These are phyloP conservation scores for Tetanocera ferruginea DNA, from an alignment of 2,888 invertebrate genomes.

Conservation along the genomic window DNA sequence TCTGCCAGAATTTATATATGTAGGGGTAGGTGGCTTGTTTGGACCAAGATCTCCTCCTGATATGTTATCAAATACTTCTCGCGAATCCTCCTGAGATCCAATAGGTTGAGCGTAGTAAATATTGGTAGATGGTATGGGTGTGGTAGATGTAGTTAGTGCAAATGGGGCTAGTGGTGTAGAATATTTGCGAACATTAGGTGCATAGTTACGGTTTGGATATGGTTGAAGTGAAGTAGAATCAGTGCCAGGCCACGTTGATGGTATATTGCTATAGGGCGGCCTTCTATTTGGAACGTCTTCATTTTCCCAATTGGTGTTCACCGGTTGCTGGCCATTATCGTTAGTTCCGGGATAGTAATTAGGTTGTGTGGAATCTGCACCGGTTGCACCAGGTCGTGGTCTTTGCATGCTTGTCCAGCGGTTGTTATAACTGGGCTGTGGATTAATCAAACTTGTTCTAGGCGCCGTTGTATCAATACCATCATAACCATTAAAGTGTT, in stretches of 20 bases:
- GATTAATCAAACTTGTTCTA: not conserved
- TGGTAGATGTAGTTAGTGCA: slow-evolving; percentile 37
- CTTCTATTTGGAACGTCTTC: not conserved
- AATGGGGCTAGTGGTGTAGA: slow-evolving; percentile 61
- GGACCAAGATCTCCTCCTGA: slow-evolving; percentile 44
- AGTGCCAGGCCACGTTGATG: slow-evolving; percentile 52
- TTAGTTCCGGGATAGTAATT: not conserved
- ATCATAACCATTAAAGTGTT: not conserved
- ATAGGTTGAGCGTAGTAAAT: slow-evolving; percentile 63
- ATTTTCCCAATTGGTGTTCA: slow-evolving; percentile 11
- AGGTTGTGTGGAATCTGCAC: slow-evolving; percentile 16
- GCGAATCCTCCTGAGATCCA: slow-evolving; percentile 55
- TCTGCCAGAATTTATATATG: not conserved
- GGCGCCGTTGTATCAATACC: not conserved
- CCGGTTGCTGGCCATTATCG: not conserved
- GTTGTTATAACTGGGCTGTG: slow-evolving; percentile 42
- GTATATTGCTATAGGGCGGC: slow-evolving; percentile 5
- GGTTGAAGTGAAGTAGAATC: slow-evolving; percentile 58
- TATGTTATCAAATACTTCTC: slow-evolving; percentile 50
- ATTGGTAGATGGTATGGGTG: slow-evolving; percentile 40
- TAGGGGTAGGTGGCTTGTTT: not conserved
- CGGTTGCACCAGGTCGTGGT: slow-evolving; percentile 57
- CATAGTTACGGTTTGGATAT: slow-evolving; percentile 65
- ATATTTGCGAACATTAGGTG: slow-evolving; percentile 48
- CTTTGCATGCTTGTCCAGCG: slow-evolving; percentile 66